Base-by-base conservation (phyloP, 2,113 vertebrate genomes). In the Cyrtonyx montezumae region DNA sequence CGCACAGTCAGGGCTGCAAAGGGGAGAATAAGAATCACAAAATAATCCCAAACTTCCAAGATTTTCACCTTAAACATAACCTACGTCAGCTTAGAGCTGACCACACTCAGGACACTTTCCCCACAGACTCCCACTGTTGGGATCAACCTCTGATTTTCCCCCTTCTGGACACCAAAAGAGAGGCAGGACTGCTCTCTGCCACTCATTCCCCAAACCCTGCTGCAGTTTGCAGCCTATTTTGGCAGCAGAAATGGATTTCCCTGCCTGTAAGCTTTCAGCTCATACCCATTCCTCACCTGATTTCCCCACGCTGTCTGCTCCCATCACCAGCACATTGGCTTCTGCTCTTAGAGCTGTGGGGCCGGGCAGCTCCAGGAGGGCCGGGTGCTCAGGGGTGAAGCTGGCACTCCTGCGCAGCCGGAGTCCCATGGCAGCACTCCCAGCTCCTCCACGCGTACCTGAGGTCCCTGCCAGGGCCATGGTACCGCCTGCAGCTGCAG, bases 1-100 rank as follows among this genome's bases (percentile, higher is more conserved):
- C 98, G 98, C 67, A 99, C 98, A 1, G 98, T 98, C 70, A 99
- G 91, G 25, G 98, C 98, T 99, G 97, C 34, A 87, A 88, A 75
- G 21, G 56, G 74, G 63, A 91, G 42, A 63, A 78, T 0, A 22
- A 66, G 73, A 63, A 59, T 14, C 45, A 69, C 45, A 91, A 49
- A 65, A 71, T 4, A 58, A n/a, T 11, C 19, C 80, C 13, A 67
- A 66, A 53, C 19, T 49, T 28, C 55, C 21, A 45, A 20, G 37
- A 56, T 30, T 68, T 58, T 36, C 13, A 37, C 45, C 61, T 30
- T 36, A 48, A 45, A 69, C 9, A 7, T n/a, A 55, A 18, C 66
- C 32, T 63, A 71, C 32, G 45, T 8, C 30, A n/a, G 23, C 7
- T 20, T 32, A 34, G n/a, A 30, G 22, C 30, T 18, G 22, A 9